Evolutionary conservation across 2,113 vertebrate species (phyloP), one percentile per base, ranked within the genome.

Genomic region (Tetrao urogallus): DNA sequence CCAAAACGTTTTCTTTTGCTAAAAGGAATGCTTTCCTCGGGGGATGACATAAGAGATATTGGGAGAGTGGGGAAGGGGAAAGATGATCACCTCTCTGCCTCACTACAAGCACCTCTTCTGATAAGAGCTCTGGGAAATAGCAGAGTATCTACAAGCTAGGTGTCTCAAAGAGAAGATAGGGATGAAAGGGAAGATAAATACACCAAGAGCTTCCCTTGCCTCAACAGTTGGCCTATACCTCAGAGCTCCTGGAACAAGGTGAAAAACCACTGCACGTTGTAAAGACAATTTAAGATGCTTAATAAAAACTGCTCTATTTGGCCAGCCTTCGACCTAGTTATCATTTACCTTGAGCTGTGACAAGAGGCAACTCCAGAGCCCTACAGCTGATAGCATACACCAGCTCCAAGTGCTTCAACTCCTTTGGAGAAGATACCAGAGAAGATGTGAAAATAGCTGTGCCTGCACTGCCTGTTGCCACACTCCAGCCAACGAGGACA

Each of bases 341-440:
- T 6, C 32, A 27, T 65, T 24, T 45, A 54, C 21, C 13, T 4
- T 7, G 8, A 13, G 20, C 17, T 57, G 15, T 13, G 43, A 47
- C 7, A 22, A 65, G 25, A 56, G 30, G n/a, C 40, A 60, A 16
- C 12, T 32, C 32, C 0, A 19, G 32, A 66, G 34, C 42, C 13
- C 3, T 20, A 2, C 1, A 25, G 60, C 34, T 40, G 17, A 4
- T 20, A 32, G 52, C 0, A 8, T 47, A 20, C 43, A 40, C 28
- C 3, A 48, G 38, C 34, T 8, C 30, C 21, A 17, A 28, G 30
- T 2, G 6, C 56, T 70, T 38, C 64, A 14, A 28, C 11, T 64
- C 34, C 71, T 60, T 1, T 5, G 50, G 47, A 6, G 50, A 36
- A 1, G 1, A 1, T 13, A 1, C 1, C 0, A 12, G 34, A 58